Base-by-base conservation (phyloP, 2,888 invertebrate species). In the Andrena haemorrhoa region DNA sequence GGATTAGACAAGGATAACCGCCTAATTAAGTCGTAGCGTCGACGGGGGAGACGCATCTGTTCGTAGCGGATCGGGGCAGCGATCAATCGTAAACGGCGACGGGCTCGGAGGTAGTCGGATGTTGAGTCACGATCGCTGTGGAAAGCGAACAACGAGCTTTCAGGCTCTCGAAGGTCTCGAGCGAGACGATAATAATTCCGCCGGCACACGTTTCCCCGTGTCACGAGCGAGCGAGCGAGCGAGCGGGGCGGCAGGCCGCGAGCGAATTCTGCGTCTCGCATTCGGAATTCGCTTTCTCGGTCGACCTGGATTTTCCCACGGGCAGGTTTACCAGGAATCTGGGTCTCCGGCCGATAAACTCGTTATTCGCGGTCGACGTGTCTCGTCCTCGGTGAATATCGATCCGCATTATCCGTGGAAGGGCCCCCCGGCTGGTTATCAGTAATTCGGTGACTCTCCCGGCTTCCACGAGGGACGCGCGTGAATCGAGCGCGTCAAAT, bases 331-430 rank as follows among this genome's bases (percentile, higher is more conserved):
- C 80, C 85, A 75, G 64, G 81, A 86, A 86, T 88, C 85, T 85
- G 81, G 84, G 85, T 85, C 86, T 74, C 84, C 68, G 56, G 76
- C 82, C 85, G 86, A 88, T 88, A 88, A 88, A 88, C 84, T 83
- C 81, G 84, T 86, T 82, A 83, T 82, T 82, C 85, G 82, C 79
- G 77, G 77, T 79, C 65, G 82, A 79, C 80, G 84, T 79, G 75
- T 75, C 80, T 82, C 82, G 82, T 78, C 81, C 75, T 82, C 79
- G 72, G 63, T 81, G 73, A 81, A 78, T 88, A 86, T 88, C 87
- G 88, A 88, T 88, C 56, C 86, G 83, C 71, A 69, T 88, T 80
- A 82, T 76, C 68, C 79, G 60, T 51, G 75, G 76, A 72, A 80
- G 75, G 74, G 64, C 61, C 75, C 51, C 63, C 33, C 41, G 76